A percentile compares a stretch with the other conserved stretches of the same genome.
Conservation (phyloP, 2,797 vertebrate genomes). For the Sparidentex hasta region DNA sequence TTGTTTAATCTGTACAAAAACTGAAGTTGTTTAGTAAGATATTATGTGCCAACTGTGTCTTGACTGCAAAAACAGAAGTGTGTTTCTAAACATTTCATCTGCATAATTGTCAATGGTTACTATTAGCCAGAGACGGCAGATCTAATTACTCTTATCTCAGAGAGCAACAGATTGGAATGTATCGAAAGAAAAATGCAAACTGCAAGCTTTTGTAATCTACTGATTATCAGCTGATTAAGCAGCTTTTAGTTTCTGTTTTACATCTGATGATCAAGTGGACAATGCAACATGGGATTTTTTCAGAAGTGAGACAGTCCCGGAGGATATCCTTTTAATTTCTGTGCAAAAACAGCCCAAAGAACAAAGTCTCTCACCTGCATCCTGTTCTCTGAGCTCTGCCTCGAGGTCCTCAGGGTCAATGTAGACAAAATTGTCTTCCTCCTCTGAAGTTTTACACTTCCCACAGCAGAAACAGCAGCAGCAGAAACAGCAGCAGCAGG, state of each 20-base stretch:
- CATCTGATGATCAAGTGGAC: too few species aligned
- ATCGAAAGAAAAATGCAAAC: neutral
- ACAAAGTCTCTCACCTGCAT: conserved; percentile 67
- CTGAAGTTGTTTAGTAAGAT: neutral
- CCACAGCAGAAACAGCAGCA: conserved; percentile 94
- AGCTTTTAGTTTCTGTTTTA: neutral
- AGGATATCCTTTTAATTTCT: neutral
- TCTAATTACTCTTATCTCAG: neutral
- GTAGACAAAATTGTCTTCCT: conserved; percentile 71
- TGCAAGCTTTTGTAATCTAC: neutral
- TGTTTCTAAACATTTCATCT: neutral
- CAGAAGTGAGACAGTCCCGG: neutral
- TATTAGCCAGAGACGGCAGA: neutral
- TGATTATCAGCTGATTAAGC: neutral
- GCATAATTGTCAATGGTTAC: neutral
- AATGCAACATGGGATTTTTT: too few species aligned
- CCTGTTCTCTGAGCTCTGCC: conserved; percentile 83
- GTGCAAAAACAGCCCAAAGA: neutral
- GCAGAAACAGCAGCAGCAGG: conserved; percentile 91
- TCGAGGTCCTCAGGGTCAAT: conserved; percentile 89
- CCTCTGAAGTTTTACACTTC: conserved; percentile 73
- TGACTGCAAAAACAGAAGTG: too few species aligned
- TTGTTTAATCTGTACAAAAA: too few species aligned
- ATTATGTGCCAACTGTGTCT: too few species aligned
- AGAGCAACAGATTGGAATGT: neutral